phyloP scores from a whole-genome alignment of 2,888 invertebrate species.

The Caenorhabditis sp. region DNA sequence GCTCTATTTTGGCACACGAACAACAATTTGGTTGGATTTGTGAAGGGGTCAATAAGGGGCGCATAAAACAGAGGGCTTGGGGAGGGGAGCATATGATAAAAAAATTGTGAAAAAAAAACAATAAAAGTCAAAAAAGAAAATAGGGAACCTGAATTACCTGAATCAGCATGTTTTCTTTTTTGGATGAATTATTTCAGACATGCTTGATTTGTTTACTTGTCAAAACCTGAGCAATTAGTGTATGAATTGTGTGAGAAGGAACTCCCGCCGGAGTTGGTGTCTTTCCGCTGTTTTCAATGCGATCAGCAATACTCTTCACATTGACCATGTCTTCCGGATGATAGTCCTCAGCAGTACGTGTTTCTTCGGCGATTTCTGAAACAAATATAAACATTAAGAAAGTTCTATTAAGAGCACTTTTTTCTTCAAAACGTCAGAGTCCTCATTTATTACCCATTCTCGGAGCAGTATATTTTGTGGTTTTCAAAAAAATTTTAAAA shows the following conservation, averaged over 20 bases:
- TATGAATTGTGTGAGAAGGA: slow-evolving; percentile 24
- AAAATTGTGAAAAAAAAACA: not conserved
- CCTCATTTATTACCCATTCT: no score
- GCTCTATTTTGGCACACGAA: not conserved
- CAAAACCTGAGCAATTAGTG: slow-evolving; percentile 10
- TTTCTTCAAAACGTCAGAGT: no score
- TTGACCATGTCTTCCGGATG: slow-evolving; percentile 22
- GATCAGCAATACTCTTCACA: slow-evolving; percentile 23
- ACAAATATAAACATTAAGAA: no score
- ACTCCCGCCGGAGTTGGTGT: slow-evolving; percentile 1
- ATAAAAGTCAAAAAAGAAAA: slow-evolving; percentile 1
- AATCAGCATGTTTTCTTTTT: not conserved
- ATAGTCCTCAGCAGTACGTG: slow-evolving; percentile 17
- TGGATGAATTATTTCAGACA: not conserved
- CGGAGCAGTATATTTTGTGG: no score
- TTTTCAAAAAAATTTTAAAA: no score
- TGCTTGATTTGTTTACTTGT: slow-evolving; percentile 1
- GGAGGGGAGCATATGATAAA: no score
- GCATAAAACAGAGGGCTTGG: no score
- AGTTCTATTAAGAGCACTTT: no score
- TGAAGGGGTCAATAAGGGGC: no score
- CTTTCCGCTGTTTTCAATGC: not conserved
- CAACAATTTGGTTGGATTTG: not conserved
- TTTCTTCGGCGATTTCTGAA: slow-evolving; percentile 13
- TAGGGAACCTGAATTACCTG: not conserved